Evolutionary conservation across 2,113 vertebrate genomes (phyloP).

Genomic region (Montifringilla adamsi): DNA sequence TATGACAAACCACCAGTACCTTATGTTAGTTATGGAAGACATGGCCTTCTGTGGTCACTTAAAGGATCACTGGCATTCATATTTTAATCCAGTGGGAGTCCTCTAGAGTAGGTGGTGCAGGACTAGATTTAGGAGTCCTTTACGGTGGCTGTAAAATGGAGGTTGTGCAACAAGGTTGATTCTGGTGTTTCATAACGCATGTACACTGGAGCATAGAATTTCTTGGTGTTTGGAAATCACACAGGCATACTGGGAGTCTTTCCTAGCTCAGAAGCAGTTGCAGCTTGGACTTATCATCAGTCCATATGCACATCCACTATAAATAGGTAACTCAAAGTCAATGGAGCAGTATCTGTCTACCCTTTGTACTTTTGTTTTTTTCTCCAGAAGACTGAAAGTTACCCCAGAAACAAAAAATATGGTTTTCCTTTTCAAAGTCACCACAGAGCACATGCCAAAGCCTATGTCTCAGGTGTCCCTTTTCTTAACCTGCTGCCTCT

Average conservation of each 20-base stretch:
- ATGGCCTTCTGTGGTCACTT: not conserved
- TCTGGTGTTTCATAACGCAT: not conserved
- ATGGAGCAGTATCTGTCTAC: not conserved
- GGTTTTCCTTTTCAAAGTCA: not conserved
- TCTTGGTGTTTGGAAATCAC: not conserved
- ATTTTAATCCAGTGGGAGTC: not conserved
- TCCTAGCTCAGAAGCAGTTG: not conserved
- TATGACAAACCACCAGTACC: not conserved
- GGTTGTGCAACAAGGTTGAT: not conserved
- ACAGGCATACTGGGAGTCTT: not conserved
- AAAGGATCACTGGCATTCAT: not conserved
- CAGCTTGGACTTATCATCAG: not conserved
- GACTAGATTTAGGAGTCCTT: not conserved
- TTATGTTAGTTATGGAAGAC: not conserved
- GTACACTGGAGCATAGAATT: not conserved
- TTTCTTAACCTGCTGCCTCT: not conserved
- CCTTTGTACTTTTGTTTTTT: not conserved
- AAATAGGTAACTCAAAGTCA: not conserved
- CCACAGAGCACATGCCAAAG: not conserved
- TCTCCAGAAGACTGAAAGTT: not conserved
- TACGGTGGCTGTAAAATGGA: not conserved
- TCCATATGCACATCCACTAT: not conserved
- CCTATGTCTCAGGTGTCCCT: not conserved
- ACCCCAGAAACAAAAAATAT: not conserved
- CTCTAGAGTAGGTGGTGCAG: not conserved